Evolutionary conservation across 2,113 vertebrate species (phyloP).

Genomic region (Pangasianodon gigas): DNA sequence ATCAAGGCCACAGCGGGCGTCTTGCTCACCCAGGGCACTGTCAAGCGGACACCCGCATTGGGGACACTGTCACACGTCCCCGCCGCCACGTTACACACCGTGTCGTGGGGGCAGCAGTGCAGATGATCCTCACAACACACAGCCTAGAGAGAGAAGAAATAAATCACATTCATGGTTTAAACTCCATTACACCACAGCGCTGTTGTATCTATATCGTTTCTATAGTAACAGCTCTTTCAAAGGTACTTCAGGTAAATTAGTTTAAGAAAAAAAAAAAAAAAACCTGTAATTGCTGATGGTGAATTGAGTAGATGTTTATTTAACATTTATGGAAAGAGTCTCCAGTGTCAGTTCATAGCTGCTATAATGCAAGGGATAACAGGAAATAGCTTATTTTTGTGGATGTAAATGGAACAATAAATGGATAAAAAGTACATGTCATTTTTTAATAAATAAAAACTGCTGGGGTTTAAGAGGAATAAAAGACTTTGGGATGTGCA

Average conservation of each 20-base stretch:
- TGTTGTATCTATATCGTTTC: neutral
- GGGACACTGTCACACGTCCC: conserved; percentile 62
- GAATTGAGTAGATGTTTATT: neutral
- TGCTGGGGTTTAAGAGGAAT: too few species aligned
- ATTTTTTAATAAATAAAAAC: too few species aligned
- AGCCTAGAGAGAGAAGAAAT: conserved; percentile 58
- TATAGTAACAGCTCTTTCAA: neutral
- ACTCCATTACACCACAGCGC: neutral
- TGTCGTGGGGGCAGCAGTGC: conserved; percentile 75
- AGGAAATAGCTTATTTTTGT: neutral
- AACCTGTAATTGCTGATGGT: too few species aligned
- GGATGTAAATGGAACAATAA: too few species aligned
- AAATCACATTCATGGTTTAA: neutral
- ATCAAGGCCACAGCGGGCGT: conserved; percentile 25
- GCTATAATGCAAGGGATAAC: neutral
- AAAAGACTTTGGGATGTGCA: too few species aligned
- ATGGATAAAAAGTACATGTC: too few species aligned
- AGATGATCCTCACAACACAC: conserved; percentile 74
- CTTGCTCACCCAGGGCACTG: conserved; percentile 58
- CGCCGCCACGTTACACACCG: conserved; percentile 70
- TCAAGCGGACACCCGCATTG: fast-evolving
- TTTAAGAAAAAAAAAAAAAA: too few species aligned
- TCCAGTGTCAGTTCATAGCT: too few species aligned
- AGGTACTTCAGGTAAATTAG: too few species aligned
- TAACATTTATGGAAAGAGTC: neutral